These are phyloP conservation scores for Toxostoma redivivum DNA, from an alignment of 2,113 vertebrate species.

Conservation along the genomic window DNA sequence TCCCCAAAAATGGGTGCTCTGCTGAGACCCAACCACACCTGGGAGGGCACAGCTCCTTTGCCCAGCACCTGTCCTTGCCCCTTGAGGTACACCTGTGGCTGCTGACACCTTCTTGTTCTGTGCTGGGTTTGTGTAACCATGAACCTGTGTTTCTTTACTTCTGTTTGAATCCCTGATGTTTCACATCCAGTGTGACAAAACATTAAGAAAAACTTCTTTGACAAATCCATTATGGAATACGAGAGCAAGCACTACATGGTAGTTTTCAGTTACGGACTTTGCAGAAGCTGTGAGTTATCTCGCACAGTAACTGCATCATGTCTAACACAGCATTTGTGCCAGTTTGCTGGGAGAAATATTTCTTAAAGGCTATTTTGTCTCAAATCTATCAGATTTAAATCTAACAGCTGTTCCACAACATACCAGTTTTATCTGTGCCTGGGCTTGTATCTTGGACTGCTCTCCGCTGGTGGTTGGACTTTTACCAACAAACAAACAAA, in stretches of 20 bases:
- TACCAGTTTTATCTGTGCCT: neutral
- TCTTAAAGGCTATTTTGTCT: neutral
- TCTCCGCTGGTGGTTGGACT: slow-evolving; percentile 10
- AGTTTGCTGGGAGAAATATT: neutral
- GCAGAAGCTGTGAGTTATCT: neutral
- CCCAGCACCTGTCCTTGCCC: neutral
- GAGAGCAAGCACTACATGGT: neutral
- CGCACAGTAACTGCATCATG: neutral
- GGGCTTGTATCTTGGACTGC: neutral
- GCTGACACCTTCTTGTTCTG: neutral
- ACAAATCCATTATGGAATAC: neutral
- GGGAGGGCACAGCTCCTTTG: neutral
- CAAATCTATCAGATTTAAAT: neutral
- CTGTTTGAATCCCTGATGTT: neutral
- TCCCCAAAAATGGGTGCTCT: neutral
- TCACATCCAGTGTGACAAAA: neutral
- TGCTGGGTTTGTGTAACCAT: neutral
- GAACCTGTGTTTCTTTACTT: neutral
- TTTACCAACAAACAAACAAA: slow-evolving; percentile 12
- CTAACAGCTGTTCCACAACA: neutral
- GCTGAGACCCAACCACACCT: neutral
- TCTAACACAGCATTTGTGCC: neutral
- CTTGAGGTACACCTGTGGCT: neutral
- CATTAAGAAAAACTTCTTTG: neutral
- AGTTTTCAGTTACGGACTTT: neutral